Evolutionary conservation across 2,113 vertebrate genomes (phyloP).

Genomic region (Paralichthys olivaceus): DNA sequence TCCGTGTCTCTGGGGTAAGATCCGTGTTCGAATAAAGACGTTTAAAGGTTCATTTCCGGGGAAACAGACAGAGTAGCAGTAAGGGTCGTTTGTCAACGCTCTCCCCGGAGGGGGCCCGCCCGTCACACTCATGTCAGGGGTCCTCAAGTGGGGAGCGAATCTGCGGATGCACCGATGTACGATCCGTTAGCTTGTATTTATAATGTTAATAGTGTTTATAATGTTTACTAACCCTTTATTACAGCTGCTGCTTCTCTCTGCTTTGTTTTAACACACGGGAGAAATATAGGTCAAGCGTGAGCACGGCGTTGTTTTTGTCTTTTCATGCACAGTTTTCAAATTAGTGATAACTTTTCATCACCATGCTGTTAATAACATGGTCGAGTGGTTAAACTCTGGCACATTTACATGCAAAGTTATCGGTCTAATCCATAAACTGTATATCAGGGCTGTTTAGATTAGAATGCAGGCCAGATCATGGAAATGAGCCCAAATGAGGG

Average conservation of each 20-base stretch:
- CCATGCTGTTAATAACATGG: not conserved
- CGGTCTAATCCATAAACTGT: no score
- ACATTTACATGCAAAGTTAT: not conserved
- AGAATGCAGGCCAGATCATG: no score
- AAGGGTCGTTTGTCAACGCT: slow-evolving; percentile 83
- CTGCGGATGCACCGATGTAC: slow-evolving; percentile 7
- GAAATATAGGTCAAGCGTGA: not conserved
- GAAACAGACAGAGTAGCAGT: slow-evolving; percentile 29
- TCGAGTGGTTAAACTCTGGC: not conserved
- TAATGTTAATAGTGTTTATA: not conserved
- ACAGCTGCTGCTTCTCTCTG: not conserved
- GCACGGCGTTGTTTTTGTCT: not conserved
- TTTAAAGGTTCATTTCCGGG: not conserved
- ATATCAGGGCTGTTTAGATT: no score
- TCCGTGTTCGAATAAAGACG: not conserved
- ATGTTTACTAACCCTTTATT: not conserved
- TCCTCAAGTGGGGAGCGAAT: slow-evolving; percentile 73
- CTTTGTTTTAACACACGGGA: not conserved
- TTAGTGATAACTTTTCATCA: not conserved
- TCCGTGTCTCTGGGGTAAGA: slow-evolving; percentile 58
- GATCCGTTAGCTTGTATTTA: not conserved
- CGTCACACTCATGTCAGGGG: slow-evolving; percentile 68
- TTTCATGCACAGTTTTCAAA: not conserved
- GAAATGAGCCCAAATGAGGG: no score
- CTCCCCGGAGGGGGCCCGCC: slow-evolving; percentile 80